A percentile compares a stretch with the other conserved stretches of the same genome.
Evolutionary conservation across 2,113 vertebrate species (phyloP).

Genomic region (Pangasianodon gigas): DNA sequence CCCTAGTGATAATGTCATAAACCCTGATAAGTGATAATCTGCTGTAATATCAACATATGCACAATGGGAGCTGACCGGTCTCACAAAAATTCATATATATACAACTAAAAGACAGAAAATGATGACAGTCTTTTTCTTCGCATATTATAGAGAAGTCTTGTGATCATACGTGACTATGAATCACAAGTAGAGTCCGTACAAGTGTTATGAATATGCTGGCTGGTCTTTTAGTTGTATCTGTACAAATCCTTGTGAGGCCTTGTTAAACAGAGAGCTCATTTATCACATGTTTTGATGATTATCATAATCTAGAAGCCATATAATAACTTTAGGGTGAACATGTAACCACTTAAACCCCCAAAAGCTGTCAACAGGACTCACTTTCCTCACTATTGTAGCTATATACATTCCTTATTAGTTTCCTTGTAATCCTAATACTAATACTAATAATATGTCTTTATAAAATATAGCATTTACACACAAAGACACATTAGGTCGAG

Average conservation of each 20-base stretch:
- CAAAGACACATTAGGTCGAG: background rate
- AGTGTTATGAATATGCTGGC: background rate
- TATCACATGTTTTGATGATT: background rate
- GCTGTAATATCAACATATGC: background rate
- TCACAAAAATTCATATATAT: too few species aligned
- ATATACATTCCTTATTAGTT: background rate
- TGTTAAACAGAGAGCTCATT: background rate
- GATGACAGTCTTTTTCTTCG: too few species aligned
- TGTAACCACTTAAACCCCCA: background rate
- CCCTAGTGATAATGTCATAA: too few species aligned
- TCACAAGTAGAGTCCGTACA: background rate
- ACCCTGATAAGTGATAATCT: too few species aligned
- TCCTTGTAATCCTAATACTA: background rate
- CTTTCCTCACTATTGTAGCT: background rate
- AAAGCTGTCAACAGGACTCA: background rate
- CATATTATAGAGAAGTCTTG: background rate
- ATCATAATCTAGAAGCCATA: background rate
- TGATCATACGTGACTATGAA: background rate
- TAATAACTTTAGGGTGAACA: background rate
- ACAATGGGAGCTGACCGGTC: background rate
- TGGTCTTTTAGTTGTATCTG: too few species aligned
- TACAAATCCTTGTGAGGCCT: background rate
- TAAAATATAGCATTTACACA: background rate
- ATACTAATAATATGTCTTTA: background rate
- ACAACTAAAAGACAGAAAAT: background rate